Percentiles rank a stretch among this genome's conserved stretches.
phyloP scores from a whole-genome alignment of 2,888 invertebrate species.

The Polyommatus iphigenia region DNA sequence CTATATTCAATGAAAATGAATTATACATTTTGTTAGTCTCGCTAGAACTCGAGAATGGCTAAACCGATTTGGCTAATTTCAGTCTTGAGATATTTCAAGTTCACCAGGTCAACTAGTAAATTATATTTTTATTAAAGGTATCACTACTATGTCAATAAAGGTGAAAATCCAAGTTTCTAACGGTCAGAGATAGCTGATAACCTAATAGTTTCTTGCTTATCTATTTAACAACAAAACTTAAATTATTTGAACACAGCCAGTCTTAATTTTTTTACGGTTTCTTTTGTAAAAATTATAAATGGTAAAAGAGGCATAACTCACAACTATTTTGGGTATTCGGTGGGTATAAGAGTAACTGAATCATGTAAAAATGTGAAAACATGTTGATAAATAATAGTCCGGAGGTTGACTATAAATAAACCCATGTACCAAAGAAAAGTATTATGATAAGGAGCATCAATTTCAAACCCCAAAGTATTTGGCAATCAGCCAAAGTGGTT shows the following conservation, averaged over 20 bases:
- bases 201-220: not conserved
- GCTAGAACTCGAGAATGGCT: not conserved
- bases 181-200: not conserved
- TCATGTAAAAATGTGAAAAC: slow-evolving; percentile 8
- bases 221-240: not conserved
- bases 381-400: not conserved
- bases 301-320: not conserved
- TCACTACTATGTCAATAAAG: not conserved
- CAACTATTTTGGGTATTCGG: not conserved
- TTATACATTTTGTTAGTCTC: not conserved
- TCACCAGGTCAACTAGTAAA: too few species aligned
- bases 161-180: not conserved
- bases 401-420: slow-evolving; percentile 33
- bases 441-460: slow-evolving; percentile 42
- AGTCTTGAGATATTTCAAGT: not conserved
- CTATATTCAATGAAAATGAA: too few species aligned
- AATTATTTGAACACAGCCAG: not conserved
- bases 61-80: not conserved
- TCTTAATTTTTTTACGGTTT: too few species aligned
- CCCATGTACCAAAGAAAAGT: slow-evolving; percentile 40
- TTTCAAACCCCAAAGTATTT: slow-evolving; percentile 42
- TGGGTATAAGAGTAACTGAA: not conserved
- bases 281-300: not conserved
- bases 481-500: slow-evolving; percentile 45
- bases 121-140: too few species aligned